These are phyloP conservation scores for Tangara arthus DNA, from an alignment of 2,797 vertebrate species.

Conservation along the genomic window DNA sequence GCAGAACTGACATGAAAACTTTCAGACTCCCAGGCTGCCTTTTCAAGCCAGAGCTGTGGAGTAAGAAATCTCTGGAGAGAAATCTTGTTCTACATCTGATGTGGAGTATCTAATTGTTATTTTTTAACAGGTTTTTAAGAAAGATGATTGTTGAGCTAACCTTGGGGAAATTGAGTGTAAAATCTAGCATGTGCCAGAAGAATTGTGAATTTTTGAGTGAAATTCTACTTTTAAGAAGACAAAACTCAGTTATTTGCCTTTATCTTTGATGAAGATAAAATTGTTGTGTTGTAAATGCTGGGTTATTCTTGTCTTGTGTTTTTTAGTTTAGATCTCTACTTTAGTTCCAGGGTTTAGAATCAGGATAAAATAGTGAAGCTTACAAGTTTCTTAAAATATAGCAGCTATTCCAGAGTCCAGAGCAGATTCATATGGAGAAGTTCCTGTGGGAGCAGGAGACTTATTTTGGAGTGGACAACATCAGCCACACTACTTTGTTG, in stretches of 20 bases:
- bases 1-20: neutral
- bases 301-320: neutral
- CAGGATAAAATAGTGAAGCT: neutral
- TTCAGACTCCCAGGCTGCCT: neutral
- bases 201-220: neutral
- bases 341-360: neutral
- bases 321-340: neutral
- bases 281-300: neutral
- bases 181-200: neutral
- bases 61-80: neutral
- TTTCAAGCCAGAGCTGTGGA: neutral
- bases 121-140: neutral
- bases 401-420: neutral
- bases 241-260: neutral
- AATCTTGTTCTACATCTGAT: rapidly evolving
- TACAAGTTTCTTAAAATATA: neutral
- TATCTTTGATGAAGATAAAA: neutral
- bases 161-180: neutral
- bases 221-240: neutral
- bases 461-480: neutral
- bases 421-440: neutral
- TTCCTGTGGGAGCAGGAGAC: neutral
- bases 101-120: neutral
- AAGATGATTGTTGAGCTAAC: neutral
- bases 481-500: neutral